A percentile compares a stretch with the other conserved stretches of the same genome.
These are phyloP conservation scores for Diarsia mendica DNA, from an alignment of 2,888 invertebrate genomes.

Conservation along the genomic window DNA sequence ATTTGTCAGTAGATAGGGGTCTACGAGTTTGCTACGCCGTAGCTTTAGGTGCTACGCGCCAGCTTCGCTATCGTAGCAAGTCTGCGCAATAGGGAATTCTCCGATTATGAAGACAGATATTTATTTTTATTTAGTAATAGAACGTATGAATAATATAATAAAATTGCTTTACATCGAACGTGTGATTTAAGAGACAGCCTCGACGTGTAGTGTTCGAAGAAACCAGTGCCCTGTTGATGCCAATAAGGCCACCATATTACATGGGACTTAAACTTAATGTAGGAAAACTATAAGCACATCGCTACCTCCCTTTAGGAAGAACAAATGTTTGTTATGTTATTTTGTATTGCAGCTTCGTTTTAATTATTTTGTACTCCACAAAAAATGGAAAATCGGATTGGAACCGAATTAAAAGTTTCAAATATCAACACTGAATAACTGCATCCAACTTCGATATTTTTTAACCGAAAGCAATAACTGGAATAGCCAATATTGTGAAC, in stretches of 20 bases:
- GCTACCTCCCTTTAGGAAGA: not conserved
- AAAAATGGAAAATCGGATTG: not conserved
- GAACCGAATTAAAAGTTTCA: not conserved
- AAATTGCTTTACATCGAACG: not conserved
- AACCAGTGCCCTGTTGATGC: not conserved
- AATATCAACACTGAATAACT: not conserved
- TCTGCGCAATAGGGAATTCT: not conserved
- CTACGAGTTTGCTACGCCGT: conserved; percentile 30
- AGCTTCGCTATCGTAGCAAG: conserved; percentile 27
- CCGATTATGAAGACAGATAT: not conserved
- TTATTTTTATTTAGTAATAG: not conserved
- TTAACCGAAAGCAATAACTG: not conserved
- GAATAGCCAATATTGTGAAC: not conserved
- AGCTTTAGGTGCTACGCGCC: conserved; percentile 16
- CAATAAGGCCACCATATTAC: not conserved
- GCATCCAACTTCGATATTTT: not conserved
- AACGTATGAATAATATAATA: not conserved
- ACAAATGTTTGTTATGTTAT: not conserved
- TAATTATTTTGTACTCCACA: not conserved
- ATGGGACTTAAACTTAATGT: not conserved
- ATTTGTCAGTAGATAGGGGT: conserved; percentile 1
- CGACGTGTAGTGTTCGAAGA: not conserved
- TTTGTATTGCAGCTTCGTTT: too few species aligned
- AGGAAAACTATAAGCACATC: not conserved
- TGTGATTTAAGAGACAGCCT: not conserved